Evolutionary conservation across 2,888 invertebrate genomes (phyloP).

Genomic region (Campoletis raptor): DNA sequence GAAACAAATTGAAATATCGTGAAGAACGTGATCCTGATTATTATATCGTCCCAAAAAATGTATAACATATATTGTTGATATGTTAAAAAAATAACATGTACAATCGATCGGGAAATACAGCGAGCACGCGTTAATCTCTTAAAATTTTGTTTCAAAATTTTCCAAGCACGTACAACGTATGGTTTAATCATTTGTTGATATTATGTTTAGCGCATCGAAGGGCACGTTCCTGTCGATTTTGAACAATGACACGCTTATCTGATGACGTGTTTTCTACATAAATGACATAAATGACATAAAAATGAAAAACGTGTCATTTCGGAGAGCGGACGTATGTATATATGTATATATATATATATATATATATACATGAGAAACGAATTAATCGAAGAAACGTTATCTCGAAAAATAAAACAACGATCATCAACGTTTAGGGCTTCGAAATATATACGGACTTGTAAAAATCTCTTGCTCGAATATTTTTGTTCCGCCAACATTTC

Average conservation of each 20-base stretch:
- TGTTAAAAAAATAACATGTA: not conserved
- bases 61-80: not conserved
- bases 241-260: not conserved
- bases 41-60: not conserved
- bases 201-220: slow-evolving; percentile 3
- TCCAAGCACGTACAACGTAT: not conserved
- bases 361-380: not conserved
- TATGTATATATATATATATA: not conserved
- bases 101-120: not conserved
- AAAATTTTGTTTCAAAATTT: not conserved
- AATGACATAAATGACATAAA: too few species aligned
- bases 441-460: not conserved
- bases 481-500: not conserved
- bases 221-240: slow-evolving; percentile 20
- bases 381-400: slow-evolving; percentile 16
- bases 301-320: slow-evolving; percentile 27
- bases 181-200: slow-evolving; percentile 5
- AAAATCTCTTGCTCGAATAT: not conserved
- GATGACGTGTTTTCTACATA: slow-evolving; percentile 19
- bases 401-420: slow-evolving; percentile 10
- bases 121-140: not conserved
- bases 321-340: not conserved
- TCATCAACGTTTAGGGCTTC: slow-evolving; percentile 11
- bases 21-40: not conserved
- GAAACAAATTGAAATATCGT: not conserved